Conservation (phyloP, 2,797 vertebrate genomes). For the Antennarius maculatus region DNA sequence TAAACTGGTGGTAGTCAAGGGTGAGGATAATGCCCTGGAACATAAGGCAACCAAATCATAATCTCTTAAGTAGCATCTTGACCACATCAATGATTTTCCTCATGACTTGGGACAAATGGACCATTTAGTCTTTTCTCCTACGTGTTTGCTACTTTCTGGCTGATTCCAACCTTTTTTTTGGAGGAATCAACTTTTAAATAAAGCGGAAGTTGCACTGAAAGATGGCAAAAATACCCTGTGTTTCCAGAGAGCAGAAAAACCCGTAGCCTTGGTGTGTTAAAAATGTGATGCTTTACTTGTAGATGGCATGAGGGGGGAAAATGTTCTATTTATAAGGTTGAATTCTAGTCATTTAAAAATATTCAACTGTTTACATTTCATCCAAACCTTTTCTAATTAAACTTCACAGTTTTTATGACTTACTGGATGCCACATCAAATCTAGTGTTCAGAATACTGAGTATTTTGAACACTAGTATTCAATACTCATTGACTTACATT, state of each 20-base stretch:
- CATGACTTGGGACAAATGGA: constrained; percentile 22
- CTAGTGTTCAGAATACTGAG: constrained; percentile 17
- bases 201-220: constrained; percentile 42
- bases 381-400: background rate
- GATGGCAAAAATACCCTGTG: constrained; percentile 66
- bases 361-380: background rate
- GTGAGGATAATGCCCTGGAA: constrained; percentile 53
- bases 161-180: constrained; percentile 27
- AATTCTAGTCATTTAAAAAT: background rate
- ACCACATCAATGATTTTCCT: constrained; percentile 47
- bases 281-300: constrained; percentile 27
- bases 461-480: background rate
- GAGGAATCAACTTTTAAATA: constrained; percentile 41
- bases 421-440: background rate
- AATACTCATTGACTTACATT: constrained; percentile 84
- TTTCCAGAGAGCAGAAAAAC: constrained; percentile 60
- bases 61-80: constrained; percentile 73
- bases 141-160: constrained; percentile 1
- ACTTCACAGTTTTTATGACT: background rate
- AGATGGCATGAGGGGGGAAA: background rate
- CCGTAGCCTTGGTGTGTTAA: constrained; percentile 51
- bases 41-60: constrained; percentile 72
- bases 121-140: background rate
- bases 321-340: too few species aligned
- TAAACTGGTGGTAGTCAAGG: constrained; percentile 28